Evolutionary conservation across 1,140 invertebrate genomes (phyloP).

Genomic region (Ptiloglossa arizonensis): DNA sequence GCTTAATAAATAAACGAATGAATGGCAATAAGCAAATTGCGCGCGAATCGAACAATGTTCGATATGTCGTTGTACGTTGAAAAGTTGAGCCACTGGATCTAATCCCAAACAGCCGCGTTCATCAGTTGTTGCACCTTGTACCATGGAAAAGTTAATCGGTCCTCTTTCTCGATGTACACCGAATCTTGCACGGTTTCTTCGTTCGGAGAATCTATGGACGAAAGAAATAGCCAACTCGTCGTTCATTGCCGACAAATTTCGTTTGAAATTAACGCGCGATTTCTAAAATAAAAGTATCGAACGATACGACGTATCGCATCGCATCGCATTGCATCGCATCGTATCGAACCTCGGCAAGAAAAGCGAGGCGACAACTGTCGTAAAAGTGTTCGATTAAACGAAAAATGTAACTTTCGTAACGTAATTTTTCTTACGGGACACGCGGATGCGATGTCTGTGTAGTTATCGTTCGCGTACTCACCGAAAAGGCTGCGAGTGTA

Average conservation of each 20-base stretch:
- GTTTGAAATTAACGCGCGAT: too few species aligned
- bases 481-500: slow-evolving; percentile 80
- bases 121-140: slow-evolving; percentile 86
- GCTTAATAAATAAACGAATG: slow-evolving; percentile 16
- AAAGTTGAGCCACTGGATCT: slow-evolving; percentile 30
- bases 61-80: neutral
- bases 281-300: too few species aligned
- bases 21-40: slow-evolving; percentile 2
- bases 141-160: slow-evolving; percentile 87
- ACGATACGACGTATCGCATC: too few species aligned
- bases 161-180: slow-evolving; percentile 41
- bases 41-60: neutral
- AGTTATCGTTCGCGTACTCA: too few species aligned
- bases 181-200: neutral
- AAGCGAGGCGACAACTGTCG: too few species aligned
- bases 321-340: too few species aligned
- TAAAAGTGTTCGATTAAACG: too few species aligned
- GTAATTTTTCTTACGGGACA: too few species aligned
- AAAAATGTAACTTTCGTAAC: too few species aligned
- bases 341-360: too few species aligned
- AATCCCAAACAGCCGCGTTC: slow-evolving; percentile 84
- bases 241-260: neutral
- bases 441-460: too few species aligned
- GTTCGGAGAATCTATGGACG: neutral
- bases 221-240: neutral